Evolutionary conservation across 2,797 vertebrate genomes (phyloP).

Genomic region (Chromobotia macracanthus): DNA sequence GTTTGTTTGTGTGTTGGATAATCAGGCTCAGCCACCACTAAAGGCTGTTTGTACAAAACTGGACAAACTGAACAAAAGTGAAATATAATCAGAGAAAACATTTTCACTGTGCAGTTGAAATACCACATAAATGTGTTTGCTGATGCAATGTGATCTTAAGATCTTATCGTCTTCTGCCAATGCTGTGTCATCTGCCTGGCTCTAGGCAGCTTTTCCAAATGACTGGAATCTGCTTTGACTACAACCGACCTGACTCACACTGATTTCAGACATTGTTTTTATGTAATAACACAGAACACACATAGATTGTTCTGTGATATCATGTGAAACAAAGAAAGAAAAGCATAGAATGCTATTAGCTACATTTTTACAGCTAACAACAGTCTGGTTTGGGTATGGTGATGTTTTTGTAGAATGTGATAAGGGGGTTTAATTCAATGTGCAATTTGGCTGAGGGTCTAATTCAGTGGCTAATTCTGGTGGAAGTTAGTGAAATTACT

Average conservation of each 20-base stretch:
- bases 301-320: no score
- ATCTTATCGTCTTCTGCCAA: neutral
- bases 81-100: neutral
- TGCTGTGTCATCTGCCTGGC: slow-evolving; percentile 12
- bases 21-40: slow-evolving; percentile 14
- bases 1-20: slow-evolving; percentile 26
- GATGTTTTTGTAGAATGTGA: no score
- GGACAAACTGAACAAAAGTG: neutral
- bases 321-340: no score
- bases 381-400: no score
- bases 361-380: no score
- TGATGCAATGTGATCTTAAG: slow-evolving; percentile 6
- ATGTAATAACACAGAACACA: no score
- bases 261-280: no score
- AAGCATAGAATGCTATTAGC: no score
- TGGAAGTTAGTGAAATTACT: neutral
- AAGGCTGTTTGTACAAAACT: neutral
- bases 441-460: no score
- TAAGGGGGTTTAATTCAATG: no score
- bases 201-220: neutral
- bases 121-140: neutral
- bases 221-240: neutral
- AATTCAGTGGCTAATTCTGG: neutral
- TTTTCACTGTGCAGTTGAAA: neutral
- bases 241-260: neutral